Percentiles rank a stretch among this genome's conserved stretches.
phyloP scores from a whole-genome alignment of 2,113 vertebrate genomes.

The Gorsachius goisagi region DNA sequence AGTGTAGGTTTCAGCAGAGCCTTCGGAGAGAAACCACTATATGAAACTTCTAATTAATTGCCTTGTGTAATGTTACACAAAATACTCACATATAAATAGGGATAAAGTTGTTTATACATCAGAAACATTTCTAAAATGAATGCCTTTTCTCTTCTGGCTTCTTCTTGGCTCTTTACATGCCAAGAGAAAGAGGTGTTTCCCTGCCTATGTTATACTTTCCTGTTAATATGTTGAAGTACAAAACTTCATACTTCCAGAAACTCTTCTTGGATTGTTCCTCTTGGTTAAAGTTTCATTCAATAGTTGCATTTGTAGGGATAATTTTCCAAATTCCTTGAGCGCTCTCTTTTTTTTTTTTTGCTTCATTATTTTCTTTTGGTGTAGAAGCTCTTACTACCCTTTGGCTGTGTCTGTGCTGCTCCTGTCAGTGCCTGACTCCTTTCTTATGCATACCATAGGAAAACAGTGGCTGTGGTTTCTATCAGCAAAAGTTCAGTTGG shows the following conservation, averaged over 20 bases:
- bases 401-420: not conserved
- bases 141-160: not conserved
- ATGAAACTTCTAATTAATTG: not conserved
- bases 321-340: not conserved
- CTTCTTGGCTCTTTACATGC: not conserved
- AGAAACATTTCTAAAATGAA: not conserved
- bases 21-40: not conserved
- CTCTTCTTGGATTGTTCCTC: not conserved
- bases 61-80: not conserved
- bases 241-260: conserved; percentile 47
- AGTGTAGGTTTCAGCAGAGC: not conserved
- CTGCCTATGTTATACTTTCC: not conserved
- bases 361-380: not conserved
- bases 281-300: not conserved
- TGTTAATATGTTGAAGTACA: not conserved
- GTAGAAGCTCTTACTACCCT: not conserved
- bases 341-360: not conserved
- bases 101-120: not conserved
- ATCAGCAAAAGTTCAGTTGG: conserved; percentile 12
- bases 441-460: conserved; percentile 11
- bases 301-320: not conserved
- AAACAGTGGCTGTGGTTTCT: conserved; percentile 36
- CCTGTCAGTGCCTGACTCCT: not conserved
- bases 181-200: not conserved
- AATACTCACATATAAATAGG: not conserved